These are phyloP conservation scores for Oscheius sp. DNA, from an alignment of 1,140 invertebrate species.

Conservation along the genomic window DNA sequence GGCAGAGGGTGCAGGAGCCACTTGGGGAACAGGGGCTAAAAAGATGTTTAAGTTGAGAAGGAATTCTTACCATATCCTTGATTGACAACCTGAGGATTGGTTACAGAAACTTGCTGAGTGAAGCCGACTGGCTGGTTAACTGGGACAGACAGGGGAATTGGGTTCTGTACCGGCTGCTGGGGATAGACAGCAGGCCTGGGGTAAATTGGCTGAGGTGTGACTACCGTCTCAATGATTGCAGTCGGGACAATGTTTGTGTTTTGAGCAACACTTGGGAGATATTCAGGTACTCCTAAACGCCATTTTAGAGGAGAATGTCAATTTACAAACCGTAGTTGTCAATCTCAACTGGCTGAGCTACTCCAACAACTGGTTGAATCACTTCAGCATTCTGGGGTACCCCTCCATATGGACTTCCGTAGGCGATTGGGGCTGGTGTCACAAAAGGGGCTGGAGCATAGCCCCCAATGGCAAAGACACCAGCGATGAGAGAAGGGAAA, in stretches of 20 bases:
- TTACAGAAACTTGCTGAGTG: background rate
- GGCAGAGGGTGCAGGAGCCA: background rate
- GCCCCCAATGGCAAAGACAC: background rate
- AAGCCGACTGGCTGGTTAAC: constrained; percentile 1
- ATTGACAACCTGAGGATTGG: background rate
- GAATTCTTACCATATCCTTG: constrained; percentile 2
- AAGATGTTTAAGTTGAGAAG: background rate
- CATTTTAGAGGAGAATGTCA: background rate
- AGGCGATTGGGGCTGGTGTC: background rate
- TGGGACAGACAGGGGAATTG: background rate
- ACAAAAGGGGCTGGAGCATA: background rate
- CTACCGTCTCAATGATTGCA: too few relatives aligned
- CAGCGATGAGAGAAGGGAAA: background rate
- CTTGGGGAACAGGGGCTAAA: background rate
- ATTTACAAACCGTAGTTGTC: background rate
- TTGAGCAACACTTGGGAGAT: background rate
- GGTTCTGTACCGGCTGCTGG: background rate
- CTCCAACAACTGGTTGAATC: background rate
- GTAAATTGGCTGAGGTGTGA: background rate
- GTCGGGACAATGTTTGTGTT: background rate
- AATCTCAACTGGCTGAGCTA: background rate
- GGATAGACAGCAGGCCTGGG: background rate
- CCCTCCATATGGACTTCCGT: background rate
- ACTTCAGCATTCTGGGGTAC: background rate
- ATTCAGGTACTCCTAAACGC: background rate